A percentile compares a stretch with the other conserved stretches of the same genome.
phyloP scores from a whole-genome alignment of 2,797 vertebrate genomes.

The Taeniopygia guttata region DNA sequence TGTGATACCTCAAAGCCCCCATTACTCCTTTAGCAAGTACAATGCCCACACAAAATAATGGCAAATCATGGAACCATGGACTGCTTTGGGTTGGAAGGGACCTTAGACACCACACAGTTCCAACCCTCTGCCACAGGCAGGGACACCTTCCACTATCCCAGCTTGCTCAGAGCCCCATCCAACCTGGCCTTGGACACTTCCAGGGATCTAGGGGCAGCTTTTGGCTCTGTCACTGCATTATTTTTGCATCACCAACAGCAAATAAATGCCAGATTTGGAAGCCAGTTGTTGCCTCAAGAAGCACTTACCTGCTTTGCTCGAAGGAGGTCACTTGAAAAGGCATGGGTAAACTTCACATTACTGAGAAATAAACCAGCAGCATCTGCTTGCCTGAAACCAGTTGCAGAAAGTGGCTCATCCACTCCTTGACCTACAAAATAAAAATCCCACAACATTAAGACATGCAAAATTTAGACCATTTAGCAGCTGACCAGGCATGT shows the following conservation, averaged over 20 bases:
- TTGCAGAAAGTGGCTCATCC: constrained; percentile 83
- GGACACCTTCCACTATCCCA: neutral
- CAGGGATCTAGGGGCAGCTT: neutral
- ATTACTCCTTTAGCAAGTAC: neutral
- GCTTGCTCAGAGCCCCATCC: neutral
- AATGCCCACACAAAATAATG: neutral
- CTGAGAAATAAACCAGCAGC: constrained; percentile 85
- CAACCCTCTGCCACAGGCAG: neutral
- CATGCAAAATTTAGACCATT: neutral
- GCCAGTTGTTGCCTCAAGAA: neutral
- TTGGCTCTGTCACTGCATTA: neutral
- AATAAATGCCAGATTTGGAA: neutral
- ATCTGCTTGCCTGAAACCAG: constrained; percentile 84
- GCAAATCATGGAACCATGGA: neutral
- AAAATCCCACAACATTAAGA: neutral
- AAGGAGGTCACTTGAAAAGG: constrained; percentile 87
- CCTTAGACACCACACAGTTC: neutral
- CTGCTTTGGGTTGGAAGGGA: neutral
- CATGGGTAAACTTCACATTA: constrained; percentile 81
- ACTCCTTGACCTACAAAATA: constrained; percentile 83
- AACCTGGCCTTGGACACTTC: neutral
- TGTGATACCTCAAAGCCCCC: neutral
- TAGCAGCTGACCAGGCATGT: neutral
- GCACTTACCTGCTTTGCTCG: constrained; percentile 84
- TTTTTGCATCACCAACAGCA: neutral